Evolutionary conservation across 1,140 invertebrate genomes (phyloP).

Genomic region (Amyelois transitella): DNA sequence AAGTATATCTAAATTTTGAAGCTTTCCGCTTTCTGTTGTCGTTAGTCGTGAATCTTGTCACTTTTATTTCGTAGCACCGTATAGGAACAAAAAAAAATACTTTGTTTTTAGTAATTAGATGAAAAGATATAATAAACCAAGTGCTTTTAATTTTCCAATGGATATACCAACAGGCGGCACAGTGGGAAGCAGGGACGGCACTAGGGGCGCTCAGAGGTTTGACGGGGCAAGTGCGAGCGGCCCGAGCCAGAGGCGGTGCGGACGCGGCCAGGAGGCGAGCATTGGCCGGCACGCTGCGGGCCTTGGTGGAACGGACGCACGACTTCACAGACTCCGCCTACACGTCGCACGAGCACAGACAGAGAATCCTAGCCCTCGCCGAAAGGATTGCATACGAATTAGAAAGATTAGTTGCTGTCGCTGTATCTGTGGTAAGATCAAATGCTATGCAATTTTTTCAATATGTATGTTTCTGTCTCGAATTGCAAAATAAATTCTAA

Average conservation of each 20-base stretch:
- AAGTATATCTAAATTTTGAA: no score
- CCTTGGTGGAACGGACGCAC: slow-evolving; percentile 95
- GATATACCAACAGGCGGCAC: slow-evolving; percentile 37
- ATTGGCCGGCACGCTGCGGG: slow-evolving; percentile 88
- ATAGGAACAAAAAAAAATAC: neutral
- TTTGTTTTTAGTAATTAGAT: neutral
- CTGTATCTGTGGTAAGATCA: slow-evolving; percentile 85
- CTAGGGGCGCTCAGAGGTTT: slow-evolving; percentile 65
- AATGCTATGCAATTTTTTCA: neutral
- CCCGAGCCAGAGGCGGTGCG: slow-evolving; percentile 63
- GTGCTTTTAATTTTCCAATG: neutral
- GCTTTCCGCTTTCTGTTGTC: no score
- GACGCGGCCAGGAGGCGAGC: slow-evolving; percentile 81
- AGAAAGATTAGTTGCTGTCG: slow-evolving; percentile 89
- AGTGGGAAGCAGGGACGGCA: slow-evolving; percentile 67
- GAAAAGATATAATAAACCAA: neutral
- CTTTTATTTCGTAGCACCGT: no score
- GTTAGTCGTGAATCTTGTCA: no score
- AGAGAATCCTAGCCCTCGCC: slow-evolving; percentile 93
- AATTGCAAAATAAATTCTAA: neutral
- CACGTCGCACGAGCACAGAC: slow-evolving; percentile 96
- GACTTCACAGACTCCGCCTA: slow-evolving; percentile 99
- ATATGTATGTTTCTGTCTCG: no score
- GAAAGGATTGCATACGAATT: slow-evolving; percentile 91
- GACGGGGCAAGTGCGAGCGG: slow-evolving; percentile 59